Conservation (phyloP, 1,140 invertebrate genomes). For the Reticulitermes speratus region DNA sequence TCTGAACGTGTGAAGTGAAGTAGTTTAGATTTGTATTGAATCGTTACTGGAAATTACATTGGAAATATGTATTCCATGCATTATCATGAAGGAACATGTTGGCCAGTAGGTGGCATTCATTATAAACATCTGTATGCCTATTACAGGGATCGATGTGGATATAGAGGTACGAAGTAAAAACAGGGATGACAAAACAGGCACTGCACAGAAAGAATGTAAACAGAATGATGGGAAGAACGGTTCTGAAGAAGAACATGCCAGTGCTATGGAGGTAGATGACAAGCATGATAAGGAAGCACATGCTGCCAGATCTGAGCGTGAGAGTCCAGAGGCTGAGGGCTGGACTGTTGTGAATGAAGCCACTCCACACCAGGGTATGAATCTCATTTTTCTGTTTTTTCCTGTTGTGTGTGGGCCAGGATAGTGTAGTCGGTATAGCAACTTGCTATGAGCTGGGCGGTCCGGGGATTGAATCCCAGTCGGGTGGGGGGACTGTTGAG, state of each 20-base stretch:
- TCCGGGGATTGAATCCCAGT: no score
- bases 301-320: not conserved
- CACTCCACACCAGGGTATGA: not conserved
- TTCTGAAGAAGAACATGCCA: not conserved
- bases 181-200: not conserved
- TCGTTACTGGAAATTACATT: no score
- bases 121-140: not conserved
- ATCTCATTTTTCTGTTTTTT: not conserved
- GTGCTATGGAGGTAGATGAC: not conserved
- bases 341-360: conserved; percentile 27
- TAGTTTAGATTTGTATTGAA: not conserved
- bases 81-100: no score
- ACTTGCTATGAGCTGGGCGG: no score
- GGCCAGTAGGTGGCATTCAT: no score
- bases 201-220: not conserved
- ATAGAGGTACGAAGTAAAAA: conserved; percentile 23
- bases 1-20: not conserved
- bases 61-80: no score
- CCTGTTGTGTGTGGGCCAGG: no score
- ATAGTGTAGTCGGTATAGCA: no score
- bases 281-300: not conserved
- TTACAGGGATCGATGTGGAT: conserved; percentile 32
- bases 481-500: no score
- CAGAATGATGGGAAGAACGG: not conserved
- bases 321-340: conserved; percentile 24